Base-by-base conservation (phyloP, 2,797 vertebrate species). In the Anguilla pacifica region DNA sequence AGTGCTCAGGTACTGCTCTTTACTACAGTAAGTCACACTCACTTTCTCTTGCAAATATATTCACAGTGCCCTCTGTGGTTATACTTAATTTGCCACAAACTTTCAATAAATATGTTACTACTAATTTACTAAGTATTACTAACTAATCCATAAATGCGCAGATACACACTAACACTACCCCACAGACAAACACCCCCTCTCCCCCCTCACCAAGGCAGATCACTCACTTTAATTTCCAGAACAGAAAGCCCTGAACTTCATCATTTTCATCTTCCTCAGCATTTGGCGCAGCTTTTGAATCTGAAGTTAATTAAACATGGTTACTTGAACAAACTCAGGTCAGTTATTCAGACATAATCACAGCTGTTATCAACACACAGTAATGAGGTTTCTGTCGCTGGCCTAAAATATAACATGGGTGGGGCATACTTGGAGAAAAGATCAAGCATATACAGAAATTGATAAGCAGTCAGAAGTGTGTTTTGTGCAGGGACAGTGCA, bases 231-330 rank as follows among this genome's bases (percentile, higher is more conserved):
- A 99, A 94, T 87, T 95, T 97, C 74, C 94, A 95, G 95, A 99
- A 99, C 86, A 97, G 91, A 94, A 99, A 99, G 84, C 99, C 99
- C 92, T 99, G 97, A 59, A 99, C 94, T 90, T 99, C 98, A 88
- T 95, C 96, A 85, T 86, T 91, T 0, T 95, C 95, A 0, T 96
- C 95, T 0, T 96, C 96, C 64, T 97, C 96, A 77, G 94, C 92
- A 79, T 93, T 91, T 74, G 90, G 57, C 85, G 87, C 90, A 0
- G 95, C 93, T 93, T 97, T 97, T 89, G 93, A 90, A 92, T 96
- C 98, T 99, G 88, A 11, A 89, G 89, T 87, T 51, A 10, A 67
- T 19, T 7, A 49, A 57, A 81, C 19, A 67, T 7, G 81, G 46
- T 53, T 15, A 64, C 2, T 11, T 22, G 55, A 25, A 25, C 59